Evolutionary conservation across 1,140 invertebrate genomes (phyloP).

Genomic region (Drosophila baimaii): DNA sequence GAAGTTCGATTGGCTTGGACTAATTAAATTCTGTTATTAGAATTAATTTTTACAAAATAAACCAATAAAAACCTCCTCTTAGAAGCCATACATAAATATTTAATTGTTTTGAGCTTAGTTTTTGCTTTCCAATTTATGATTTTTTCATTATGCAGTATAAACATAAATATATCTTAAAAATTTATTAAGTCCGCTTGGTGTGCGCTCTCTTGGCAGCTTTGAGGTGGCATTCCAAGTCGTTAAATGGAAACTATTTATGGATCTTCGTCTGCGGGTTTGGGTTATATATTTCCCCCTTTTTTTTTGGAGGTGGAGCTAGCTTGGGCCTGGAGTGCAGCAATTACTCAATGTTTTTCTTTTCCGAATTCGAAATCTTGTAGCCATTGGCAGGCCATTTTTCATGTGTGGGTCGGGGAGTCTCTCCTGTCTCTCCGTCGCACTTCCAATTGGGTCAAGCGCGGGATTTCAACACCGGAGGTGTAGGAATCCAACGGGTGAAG

Average conservation of each 20-base stretch:
- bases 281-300: neutral
- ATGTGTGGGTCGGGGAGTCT: slow-evolving; percentile 45
- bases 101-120: too few species aligned
- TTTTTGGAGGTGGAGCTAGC: slow-evolving; percentile 17
- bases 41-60: neutral
- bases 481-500: slow-evolving; percentile 1
- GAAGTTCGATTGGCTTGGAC: neutral
- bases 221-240: slow-evolving; percentile 24
- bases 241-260: slow-evolving; percentile 32
- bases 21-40: neutral
- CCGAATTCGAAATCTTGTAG: slow-evolving; percentile 31
- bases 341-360: slow-evolving; percentile 62
- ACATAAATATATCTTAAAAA: neutral
- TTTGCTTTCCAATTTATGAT: neutral
- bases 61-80: too few species aligned
- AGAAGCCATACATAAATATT: neutral
- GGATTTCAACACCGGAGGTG: slow-evolving; percentile 31
- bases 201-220: neutral
- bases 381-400: slow-evolving; percentile 63
- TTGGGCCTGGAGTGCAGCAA: slow-evolving; percentile 52
- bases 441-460: slow-evolving; percentile 62
- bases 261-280: neutral
- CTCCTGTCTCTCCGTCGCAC: neutral
- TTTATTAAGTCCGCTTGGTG: neutral
- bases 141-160: neutral